Evolutionary conservation across 2,113 vertebrate genomes (phyloP), one percentile per base, ranked within the genome.

Genomic region (Perca schrenkii): DNA sequence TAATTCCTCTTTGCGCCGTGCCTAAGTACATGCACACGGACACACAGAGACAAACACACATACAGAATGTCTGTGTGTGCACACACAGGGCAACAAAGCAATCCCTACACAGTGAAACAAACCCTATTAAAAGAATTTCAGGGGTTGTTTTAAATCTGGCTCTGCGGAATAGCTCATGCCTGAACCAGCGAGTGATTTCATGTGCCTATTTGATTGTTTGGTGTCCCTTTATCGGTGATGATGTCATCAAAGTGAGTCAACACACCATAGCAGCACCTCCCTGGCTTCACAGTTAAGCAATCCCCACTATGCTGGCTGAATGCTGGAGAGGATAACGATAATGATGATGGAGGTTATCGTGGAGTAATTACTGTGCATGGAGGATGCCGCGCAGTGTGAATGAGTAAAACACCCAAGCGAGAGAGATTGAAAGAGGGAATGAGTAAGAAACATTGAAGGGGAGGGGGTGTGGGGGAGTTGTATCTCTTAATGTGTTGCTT

Each of bases 401-500:
- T 84, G 84, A 91, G 83, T 93, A 86, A 88, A 91, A 93, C 88
- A 93, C 82, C 88, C 86, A 92, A 88, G 87, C 82, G 40, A 85
- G 77, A 72, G 83, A 92, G 86, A 89, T 77, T 87, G 88, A 89
- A 86, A 87, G 82, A 88, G 85, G 86, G 83, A 91, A 87, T 74
- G 78, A 86, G 85, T 78, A 89, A 65, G 86, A 84, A 87, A 79
- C 74, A 76, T 63, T 52, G 86, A 80, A 65, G 54, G 49, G 74
- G 57, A 74, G 72, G 74, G 68, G 70, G 58, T 34, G 52, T 25
- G 74, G 79, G 58, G 58, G 77, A 67, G 19, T 54, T 79, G 73
- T 83, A 88, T 91, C 91, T 89, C 88, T 89, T 92, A 94, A 93
- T 92, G 93, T 91, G 87, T 89, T 82, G 84, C 90, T 90, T 94